These are phyloP conservation scores for Labia minor DNA, from an alignment of 2,888 invertebrate genomes.

Conservation along the genomic window DNA sequence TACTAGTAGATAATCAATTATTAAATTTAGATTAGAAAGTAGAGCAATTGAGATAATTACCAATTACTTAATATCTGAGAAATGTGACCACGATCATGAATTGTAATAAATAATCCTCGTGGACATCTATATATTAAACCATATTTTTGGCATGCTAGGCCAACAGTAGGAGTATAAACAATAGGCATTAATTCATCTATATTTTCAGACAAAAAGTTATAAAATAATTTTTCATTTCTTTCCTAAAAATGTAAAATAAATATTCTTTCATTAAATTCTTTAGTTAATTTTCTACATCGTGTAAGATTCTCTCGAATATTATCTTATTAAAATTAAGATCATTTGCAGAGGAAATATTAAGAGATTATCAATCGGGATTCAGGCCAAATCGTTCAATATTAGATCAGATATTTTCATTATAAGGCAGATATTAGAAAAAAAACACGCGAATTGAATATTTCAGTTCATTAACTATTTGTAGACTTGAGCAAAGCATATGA, in stretches of 20 bases:
- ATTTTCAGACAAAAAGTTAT: conserved; percentile 81
- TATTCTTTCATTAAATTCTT: not conserved
- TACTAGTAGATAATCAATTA: too few species aligned
- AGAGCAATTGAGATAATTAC: conserved; percentile 39
- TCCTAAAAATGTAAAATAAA: conserved; percentile 52
- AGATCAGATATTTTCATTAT: too few species aligned
- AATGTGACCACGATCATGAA: conserved; percentile 86
- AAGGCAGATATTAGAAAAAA: too few species aligned
- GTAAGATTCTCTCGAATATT: too few species aligned
- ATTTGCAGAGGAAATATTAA: not conserved
- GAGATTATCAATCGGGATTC: not conserved
- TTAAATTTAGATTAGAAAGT: not conserved
- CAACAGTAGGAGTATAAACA: conserved; percentile 96
- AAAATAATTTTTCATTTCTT: conserved; percentile 93
- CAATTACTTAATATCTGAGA: conserved; percentile 86
- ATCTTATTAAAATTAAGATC: not conserved
- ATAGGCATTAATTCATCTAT: conserved; percentile 92
- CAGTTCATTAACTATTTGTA: too few species aligned
- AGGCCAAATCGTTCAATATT: conserved; percentile 4
- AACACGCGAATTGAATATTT: too few species aligned
- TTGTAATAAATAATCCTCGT: conserved; percentile 91
- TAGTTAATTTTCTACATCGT: not conserved
- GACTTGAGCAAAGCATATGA: too few species aligned
- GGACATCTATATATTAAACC: conserved; percentile 80
- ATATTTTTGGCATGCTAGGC: conserved; percentile 92